Base-by-base conservation (phyloP, 2,113 vertebrate species). In the Cepphus grylle region DNA sequence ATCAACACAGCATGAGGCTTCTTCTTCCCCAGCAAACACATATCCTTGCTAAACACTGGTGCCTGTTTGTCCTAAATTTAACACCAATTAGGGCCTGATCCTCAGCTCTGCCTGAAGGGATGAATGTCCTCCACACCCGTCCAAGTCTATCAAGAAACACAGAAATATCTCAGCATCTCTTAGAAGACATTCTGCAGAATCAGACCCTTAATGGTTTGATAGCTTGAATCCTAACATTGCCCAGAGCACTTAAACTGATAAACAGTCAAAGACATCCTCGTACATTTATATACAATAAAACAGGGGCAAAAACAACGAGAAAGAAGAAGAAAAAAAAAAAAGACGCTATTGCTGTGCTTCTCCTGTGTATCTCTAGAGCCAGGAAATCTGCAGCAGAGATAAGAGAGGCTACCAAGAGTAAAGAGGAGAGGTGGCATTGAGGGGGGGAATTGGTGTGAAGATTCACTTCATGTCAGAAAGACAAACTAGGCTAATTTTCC, bases 1-100 rank as follows among this genome's bases (percentile, higher is more conserved):
- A 96, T 97, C 96, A 97, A 93, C 96, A 97, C 97, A 97, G 96
- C 93, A 73, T 91, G 95, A 95, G 79, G 14, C 71, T 89, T 15
- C 58, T 95, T 93, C 76, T 74, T 96, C 74, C 91, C 62, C 58
- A 77, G 59, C 81, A 90, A 95, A 96, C 26, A 55, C 89, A 83
- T 78, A 96, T 55, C 63, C 87, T 86, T 82, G 66, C 71, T 94
- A 88, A 94, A 95, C 84, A 73, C 74, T 94, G 58, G 89, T 80
- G 78, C 84, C 45, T 91, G 42, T 88, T 94, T 91, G 92, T 94
- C 89, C 95, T 95, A 94, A 95, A 93, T 95, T 97, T 96, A 97
- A 96, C 95, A 95, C 42, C 81, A 95, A 86, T 94, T 95, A 97
- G 84, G 89, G 66, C 84, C 94, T 90, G 70, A 95, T 97, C 81